Conservation (phyloP, 2,113 vertebrate genomes). For the Clarias gariepinus region DNA sequence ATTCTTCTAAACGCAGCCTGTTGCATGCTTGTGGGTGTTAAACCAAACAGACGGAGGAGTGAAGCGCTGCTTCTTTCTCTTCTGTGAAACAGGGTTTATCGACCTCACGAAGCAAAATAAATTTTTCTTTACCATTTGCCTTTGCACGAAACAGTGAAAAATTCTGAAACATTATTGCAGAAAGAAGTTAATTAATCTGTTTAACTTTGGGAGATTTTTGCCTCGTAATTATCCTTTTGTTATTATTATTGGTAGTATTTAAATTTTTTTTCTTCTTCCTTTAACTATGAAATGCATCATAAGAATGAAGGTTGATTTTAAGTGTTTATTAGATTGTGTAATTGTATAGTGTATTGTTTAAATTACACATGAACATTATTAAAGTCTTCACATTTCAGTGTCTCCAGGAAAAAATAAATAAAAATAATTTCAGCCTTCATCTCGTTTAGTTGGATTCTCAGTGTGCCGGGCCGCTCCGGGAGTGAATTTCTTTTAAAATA, state of each 20-base stretch:
- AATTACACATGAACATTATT: background rate
- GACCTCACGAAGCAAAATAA: background rate
- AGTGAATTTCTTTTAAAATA: background rate
- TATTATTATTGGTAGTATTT: no score
- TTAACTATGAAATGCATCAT: background rate
- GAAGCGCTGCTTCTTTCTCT: background rate
- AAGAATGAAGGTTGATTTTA: background rate
- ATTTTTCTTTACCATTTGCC: no score
- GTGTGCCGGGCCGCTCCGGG: background rate
- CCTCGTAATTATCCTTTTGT: no score
- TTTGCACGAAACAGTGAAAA: background rate
- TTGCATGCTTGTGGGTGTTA: slow-evolving; percentile 38
- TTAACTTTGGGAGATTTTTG: no score
- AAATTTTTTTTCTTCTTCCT: no score
- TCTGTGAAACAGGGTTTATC: background rate
- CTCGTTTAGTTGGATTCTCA: no score
- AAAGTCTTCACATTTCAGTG: no score
- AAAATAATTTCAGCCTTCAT: no score
- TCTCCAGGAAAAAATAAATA: no score
- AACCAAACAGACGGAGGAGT: slow-evolving; percentile 13
- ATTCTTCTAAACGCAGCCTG: slow-evolving; percentile 34
- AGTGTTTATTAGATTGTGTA: background rate
- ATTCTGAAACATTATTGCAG: background rate
- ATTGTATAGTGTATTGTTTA: background rate
- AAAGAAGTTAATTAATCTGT: background rate